Conservation (phyloP, 2,797 vertebrate species). For the Gadopsis marmoratus region DNA sequence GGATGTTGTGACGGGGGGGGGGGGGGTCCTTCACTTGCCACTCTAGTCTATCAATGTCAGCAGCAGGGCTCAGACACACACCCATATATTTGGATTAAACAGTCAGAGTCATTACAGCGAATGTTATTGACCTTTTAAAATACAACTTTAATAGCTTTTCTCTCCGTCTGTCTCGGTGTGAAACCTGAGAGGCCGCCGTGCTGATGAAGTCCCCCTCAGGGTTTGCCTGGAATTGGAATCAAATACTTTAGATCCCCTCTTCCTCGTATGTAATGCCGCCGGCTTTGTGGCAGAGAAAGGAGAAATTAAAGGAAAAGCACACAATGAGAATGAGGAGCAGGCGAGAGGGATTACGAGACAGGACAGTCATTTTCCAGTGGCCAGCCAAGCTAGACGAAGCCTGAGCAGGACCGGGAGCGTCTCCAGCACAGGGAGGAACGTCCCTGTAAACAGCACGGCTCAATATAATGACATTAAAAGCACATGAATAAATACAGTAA, state of each 20-base stretch:
- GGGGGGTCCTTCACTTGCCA: slow-evolving; percentile 86
- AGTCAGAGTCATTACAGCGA: slow-evolving; percentile 86
- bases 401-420: slow-evolving; percentile 12
- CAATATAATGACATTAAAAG: too few relatives aligned
- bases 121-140: slow-evolving; percentile 87
- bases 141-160: slow-evolving; percentile 80
- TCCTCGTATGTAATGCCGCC: slow-evolving; percentile 63
- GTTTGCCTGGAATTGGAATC: slow-evolving; percentile 83
- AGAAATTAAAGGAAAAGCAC: slow-evolving; percentile 78
- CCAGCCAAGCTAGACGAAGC: slow-evolving; percentile 69
- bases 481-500: too few relatives aligned
- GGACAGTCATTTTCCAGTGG: slow-evolving; percentile 75
- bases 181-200: slow-evolving; percentile 58
- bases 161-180: slow-evolving; percentile 55
- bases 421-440: too few relatives aligned
- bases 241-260: slow-evolving; percentile 79
- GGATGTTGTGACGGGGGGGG: too few relatives aligned
- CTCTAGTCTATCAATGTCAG: slow-evolving; percentile 92
- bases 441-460: neutral
- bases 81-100: slow-evolving; percentile 88
- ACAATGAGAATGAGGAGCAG: slow-evolving; percentile 74
- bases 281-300: slow-evolving; percentile 69
- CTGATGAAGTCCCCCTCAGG: slow-evolving; percentile 83
- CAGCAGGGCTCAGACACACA: slow-evolving; percentile 82
- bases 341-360: slow-evolving; percentile 73